phyloP scores from a whole-genome alignment of 1,140 invertebrate species.

The Scaptomyza hsui region DNA sequence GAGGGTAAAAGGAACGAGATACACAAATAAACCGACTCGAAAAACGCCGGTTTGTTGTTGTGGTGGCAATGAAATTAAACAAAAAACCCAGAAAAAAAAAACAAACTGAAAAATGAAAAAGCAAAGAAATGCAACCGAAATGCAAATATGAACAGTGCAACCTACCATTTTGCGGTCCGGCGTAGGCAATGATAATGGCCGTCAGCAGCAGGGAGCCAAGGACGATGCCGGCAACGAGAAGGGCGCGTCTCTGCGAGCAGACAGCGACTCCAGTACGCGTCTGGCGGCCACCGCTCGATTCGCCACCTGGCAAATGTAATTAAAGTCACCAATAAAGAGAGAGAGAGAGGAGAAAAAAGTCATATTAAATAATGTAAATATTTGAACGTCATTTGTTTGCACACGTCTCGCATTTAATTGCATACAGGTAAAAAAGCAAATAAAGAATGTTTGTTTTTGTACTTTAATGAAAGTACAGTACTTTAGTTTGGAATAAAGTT shows the following conservation, averaged over 20 bases:
- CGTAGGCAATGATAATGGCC: conserved; percentile 95
- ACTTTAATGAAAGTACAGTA: background rate
- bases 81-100: conserved; percentile 38
- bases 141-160: conserved; percentile 64
- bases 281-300: conserved; percentile 90
- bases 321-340: conserved; percentile 39
- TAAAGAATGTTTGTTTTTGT: background rate
- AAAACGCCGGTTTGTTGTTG: conserved; percentile 7
- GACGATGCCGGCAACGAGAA: conserved; percentile 90
- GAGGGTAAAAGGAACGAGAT: background rate
- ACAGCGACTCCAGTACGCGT: conserved; percentile 91
- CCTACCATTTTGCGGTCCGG: conserved; percentile 87
- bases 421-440: background rate
- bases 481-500: too few relatives aligned
- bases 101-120: conserved; percentile 16
- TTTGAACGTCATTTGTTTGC: conserved; percentile 39
- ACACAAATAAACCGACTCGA: background rate
- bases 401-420: conserved; percentile 6
- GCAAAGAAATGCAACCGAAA: conserved; percentile 48
- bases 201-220: conserved; percentile 92
- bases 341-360: conserved; percentile 2
- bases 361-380: conserved; percentile 49
- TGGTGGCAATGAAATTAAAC: conserved; percentile 40
- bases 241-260: conserved; percentile 93
- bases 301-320: conserved; percentile 85